Base-by-base conservation (phyloP, 2,797 vertebrate species). In the Gymnothorax reevesii region DNA sequence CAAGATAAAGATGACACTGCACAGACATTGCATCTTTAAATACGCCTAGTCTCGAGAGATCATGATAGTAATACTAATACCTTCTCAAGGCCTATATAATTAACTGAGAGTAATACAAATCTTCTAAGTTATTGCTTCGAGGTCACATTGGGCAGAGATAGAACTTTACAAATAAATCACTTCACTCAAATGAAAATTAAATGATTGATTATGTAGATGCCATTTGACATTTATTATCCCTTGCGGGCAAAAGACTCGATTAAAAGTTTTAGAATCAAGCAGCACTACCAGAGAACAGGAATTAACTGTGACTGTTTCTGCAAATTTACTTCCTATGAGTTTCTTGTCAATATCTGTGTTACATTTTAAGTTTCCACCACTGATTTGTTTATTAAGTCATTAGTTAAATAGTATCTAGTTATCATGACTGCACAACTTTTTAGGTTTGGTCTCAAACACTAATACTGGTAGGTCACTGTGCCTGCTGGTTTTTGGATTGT, bases 151-250 rank as follows among this genome's bases (percentile, higher is more conserved):
- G 85, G 49, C 79, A 82, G 10, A 86, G 79, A 57, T 17, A 69
- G 62, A 86, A 54, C 71, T 86, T 42, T 71, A 86, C 82, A 79
- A 15, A 55, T 71, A 54, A 86, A 71, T 52, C 64, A 55, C 17
- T 20, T 75, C 13, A 27, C 4, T 75, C 10, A 75, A 33, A 75
- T 57, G 80, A 69, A 86, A 86, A 83, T 86, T 62, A 64, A 54
- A 62, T 57, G 79, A 86, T 83, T 83, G 62, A 86, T 83, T 86
- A 86, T 71, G 57, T 86, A 66, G 64, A 82, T 83, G 69, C 79
- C 52, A 22, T 49, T 49, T 71, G 80, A 86, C 69, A 79, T 25
- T 64, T 57, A 55, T 83, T 86, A 42, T 71, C 80, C 64, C 82
- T 62, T 71, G 33, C 55, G 80, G 55, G 80, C 80, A 13, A 25